Base-by-base conservation (phyloP, 1,140 invertebrate species). In the Pseudachorutes palmiensis region DNA sequence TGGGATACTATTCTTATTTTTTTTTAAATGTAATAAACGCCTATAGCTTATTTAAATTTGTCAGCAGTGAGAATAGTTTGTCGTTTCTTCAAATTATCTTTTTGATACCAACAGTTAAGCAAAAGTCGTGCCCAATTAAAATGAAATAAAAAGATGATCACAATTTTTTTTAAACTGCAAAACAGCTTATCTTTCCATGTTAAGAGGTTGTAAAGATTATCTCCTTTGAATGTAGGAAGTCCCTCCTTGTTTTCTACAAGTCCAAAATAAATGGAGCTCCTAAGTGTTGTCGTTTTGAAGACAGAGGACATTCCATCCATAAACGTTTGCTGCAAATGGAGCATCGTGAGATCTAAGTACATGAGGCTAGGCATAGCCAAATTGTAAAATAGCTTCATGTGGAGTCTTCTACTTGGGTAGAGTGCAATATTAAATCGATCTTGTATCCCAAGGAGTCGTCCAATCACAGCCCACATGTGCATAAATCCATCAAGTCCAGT, bases 371-470 rank as follows among this genome's bases (percentile, higher is more conserved):
- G 60, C 2, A 70, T 49, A 9, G 49, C 64, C 24, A 70, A 26
- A n/a, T 70, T 65, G 3, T 41, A 33, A 32, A 61, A 67, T 1
- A 70, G 41, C 58, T 64, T 66, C 14, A 51, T 32, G 36, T 29
- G 62, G 30, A 70, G 26, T 3, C 51, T 26, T 19, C 57, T 31
- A 62, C 66, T 51, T 1, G 55, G 62, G 19, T 16, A 45, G 0
- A 72, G 41, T 9, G 55, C 68, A 3, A 72, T 24, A 36, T 72
- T 72, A 45, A 68, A 72, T 41, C 66, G n/a, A 41, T 72, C 71
- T 57, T 70, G 41, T 26, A 72, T 55, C 45, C 71, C 71, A 14
- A 72, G 61, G 2, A 66, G 48, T 29, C 62, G n/a, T 2, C 68
- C 69, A 32, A 70, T 45, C 1, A 72, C 59, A 24, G 68, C 66